A percentile compares a stretch with the other conserved stretches of the same genome.
Evolutionary conservation across 2,888 invertebrate genomes (phyloP).

Genomic region (Bombylius major): DNA sequence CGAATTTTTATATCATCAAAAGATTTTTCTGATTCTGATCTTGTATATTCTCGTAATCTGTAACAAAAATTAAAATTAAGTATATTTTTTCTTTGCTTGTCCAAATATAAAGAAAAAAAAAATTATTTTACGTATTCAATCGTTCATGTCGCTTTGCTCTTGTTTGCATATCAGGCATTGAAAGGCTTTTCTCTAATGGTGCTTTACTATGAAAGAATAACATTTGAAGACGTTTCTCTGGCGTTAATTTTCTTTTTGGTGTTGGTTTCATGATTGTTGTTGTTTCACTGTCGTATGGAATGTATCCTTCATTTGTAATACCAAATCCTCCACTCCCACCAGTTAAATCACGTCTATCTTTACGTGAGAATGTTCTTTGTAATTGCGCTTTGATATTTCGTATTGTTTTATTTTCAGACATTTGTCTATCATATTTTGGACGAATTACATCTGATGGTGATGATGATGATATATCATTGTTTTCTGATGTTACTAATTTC

Average conservation of each 20-base stretch:
- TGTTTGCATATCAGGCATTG: constrained; percentile 46
- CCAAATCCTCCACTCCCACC: constrained; percentile 8
- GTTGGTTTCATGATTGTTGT: constrained; percentile 17
- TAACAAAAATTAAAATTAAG: not conserved
- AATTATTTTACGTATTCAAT: constrained; percentile 51
- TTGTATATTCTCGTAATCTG: constrained; percentile 55
- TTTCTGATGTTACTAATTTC: constrained; percentile 9
- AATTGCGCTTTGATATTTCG: constrained; percentile 36
- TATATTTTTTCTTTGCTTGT: too few relatives aligned
- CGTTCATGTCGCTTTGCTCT: constrained; percentile 53
- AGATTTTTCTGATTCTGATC: constrained; percentile 69
- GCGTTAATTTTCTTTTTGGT: constrained; percentile 30
- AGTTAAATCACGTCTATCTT: constrained; percentile 25
- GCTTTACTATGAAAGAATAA: constrained; percentile 43
- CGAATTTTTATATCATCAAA: constrained; percentile 56
- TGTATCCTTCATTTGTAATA: constrained; percentile 24
- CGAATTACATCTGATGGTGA: not conserved
- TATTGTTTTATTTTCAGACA: constrained; percentile 21
- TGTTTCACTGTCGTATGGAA: constrained; percentile 20
- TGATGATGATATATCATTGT: constrained; percentile 2
- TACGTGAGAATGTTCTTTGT: constrained; percentile 41
- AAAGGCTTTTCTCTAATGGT: constrained; percentile 65
- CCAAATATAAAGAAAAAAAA: not conserved
- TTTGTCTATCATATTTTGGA: constrained; percentile 13
- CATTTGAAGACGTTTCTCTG: constrained; percentile 41